Percentiles rank a stretch among this genome's conserved stretches.
These are phyloP conservation scores for Cyprinodon tularosa DNA, from an alignment of 2,113 vertebrate species.

Conservation along the genomic window DNA sequence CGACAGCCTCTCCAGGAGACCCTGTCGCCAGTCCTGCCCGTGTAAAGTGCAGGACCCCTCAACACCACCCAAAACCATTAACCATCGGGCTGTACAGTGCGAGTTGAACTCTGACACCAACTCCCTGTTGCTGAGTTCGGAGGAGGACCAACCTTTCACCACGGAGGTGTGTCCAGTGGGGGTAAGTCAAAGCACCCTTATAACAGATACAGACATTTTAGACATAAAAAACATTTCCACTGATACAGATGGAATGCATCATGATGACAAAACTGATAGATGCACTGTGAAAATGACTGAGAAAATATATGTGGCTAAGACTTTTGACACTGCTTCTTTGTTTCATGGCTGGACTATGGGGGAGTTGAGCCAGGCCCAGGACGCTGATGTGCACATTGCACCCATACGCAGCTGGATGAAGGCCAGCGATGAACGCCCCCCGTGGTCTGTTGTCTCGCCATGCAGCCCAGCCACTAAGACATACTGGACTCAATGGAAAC, in stretches of 20 bases:
- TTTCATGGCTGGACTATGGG: slow-evolving; percentile 5
- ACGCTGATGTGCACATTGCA: slow-evolving; percentile 15
- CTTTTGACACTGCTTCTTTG: not conserved
- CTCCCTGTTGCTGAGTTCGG: not conserved
- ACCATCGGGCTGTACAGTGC: too few relatives aligned
- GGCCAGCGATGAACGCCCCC: not conserved
- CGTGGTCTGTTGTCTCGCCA: not conserved
- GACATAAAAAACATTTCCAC: too few relatives aligned
- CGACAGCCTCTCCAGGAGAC: too few relatives aligned
- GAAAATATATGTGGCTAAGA: not conserved
- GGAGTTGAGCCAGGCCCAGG: slow-evolving; percentile 18
- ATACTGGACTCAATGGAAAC: slow-evolving; percentile 16
- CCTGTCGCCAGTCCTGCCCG: too few relatives aligned
- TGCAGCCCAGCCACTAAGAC: slow-evolving; percentile 14
- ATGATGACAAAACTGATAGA: too few relatives aligned
- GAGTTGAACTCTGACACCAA: not conserved
- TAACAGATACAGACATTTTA: too few relatives aligned
- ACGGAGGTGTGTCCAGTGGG: slow-evolving; percentile 6
- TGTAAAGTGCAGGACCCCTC: too few relatives aligned
- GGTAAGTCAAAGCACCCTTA: not conserved
- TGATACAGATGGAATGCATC: not conserved
- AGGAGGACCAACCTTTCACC: not conserved
- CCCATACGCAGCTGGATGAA: slow-evolving; percentile 22
- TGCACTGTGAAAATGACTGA: not conserved
- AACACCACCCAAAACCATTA: too few relatives aligned